Evolutionary conservation across 2,797 vertebrate species (phyloP), one percentile per base, ranked within the genome.

Genomic region (Simalia tracyae): DNA sequence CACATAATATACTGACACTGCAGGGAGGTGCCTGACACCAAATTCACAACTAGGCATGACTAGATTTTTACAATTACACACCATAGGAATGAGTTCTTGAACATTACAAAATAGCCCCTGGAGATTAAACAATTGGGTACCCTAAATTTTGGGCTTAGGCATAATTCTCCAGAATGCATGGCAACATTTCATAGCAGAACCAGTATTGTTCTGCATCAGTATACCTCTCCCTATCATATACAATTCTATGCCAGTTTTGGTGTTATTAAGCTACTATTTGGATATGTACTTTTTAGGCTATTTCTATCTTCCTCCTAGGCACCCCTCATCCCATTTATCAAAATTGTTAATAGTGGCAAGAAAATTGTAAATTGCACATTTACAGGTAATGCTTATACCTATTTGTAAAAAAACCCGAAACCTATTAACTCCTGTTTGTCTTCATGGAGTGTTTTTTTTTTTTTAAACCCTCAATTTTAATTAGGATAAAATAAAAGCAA

Each of bases 141-240:
- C 31, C 50, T 90, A 59, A 92, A 92, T 90, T 89, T 92, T 72
- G 88, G 76, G 68, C 6, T 90, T 84, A 92, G 92, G 92, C 89
- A 90, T 92, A 90, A 90, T 92, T 92, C 92, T 92, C 92, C 92
- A 92, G 92, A 92, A 92, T 92, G 89, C 85, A 72, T 46, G 64
- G 6, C 54, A 59, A 60, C 24, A 60, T 81, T 86, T 89, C 84
- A 86, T 76, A 42, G 46, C 68, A 50, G 15, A 56, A 36, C 36
- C 57, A 56, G 22, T 63, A 90, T 46, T 92, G 26, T 87, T 92
- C 85, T 63, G 19, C 66, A 87, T 89, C n/a, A 90, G 56, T 63
- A 86, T 26, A 28, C 59, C 28, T 87, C 89, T 86, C 87, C 61
- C 11, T 84, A 57, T 61, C 19, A 28, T 87, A 86, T 60, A 36